Evolutionary conservation across 2,113 vertebrate genomes (phyloP), one percentile per base, ranked within the genome.

Genomic region (Brachyhypopomus gauderio): DNA sequence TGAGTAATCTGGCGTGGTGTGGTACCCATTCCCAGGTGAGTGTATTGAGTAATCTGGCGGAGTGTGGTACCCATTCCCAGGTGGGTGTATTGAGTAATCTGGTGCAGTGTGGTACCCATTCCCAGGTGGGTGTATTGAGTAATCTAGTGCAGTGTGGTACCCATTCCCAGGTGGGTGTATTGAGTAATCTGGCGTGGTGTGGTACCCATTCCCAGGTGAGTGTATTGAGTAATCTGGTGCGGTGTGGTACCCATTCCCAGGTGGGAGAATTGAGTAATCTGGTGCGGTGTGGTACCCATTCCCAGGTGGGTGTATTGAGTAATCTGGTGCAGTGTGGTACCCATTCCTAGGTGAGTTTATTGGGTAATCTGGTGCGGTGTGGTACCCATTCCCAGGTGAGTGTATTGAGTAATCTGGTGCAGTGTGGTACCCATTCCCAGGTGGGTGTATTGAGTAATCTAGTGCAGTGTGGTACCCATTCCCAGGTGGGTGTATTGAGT

Each of bases 21-120:
- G 66, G 80, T 91, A 93, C 92, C 92, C 92, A 92, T 92, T 77
- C 92, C 91, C 80, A 93, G 85, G 72, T 93, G 91, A 76, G 93
- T 92, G 93, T 6, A 72, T 19, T n/a, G 4, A 74, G 3, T 78
- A 59, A 22, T 16, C 4, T n/a, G 80, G 75, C 8, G 52, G 14
- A 77, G 6, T 59, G 81, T 76, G 66, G 80, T 91, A 93, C 92
- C 92, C 92, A 92, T 92, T 77, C 92, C 91, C 80, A 93, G 85
- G 72, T 93, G 91, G 77, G 93, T 92, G 93, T 6, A 72, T 19
- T n/a, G 4, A 74, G 3, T 78, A 59, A 22, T 16, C 4, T n/a
- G 80, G 75, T 8, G 52, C 17, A 77, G 6, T 59, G 81, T 76
- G 66, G 80, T 91, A 93, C 92, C 92, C 92, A 92, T 92, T 77